Evolutionary conservation across 2,888 invertebrate species (phyloP).

Genomic region (Amaurobius ferox): DNA sequence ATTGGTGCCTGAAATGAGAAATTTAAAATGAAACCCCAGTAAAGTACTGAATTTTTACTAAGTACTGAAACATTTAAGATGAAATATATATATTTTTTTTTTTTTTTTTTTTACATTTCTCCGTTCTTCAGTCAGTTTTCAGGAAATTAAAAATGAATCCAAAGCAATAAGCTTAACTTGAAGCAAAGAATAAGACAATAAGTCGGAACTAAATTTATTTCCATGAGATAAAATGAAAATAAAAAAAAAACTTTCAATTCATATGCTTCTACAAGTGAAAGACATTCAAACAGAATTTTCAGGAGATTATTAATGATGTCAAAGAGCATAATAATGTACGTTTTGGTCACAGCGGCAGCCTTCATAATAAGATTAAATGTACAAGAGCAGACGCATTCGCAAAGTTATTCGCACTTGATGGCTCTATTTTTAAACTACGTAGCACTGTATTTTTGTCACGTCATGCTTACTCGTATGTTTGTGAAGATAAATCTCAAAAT

Average conservation of each 20-base stretch:
- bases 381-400: conserved; percentile 12
- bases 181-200: neutral
- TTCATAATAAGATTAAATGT: conserved; percentile 4
- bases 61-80: too few relatives aligned
- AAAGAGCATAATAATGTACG: conserved; percentile 5
- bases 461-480: conserved; percentile 7
- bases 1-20: too few relatives aligned
- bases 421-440: conserved; percentile 14
- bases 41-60: too few relatives aligned
- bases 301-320: conserved; percentile 11
- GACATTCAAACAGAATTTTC: conserved; percentile 7
- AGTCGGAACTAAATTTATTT: neutral
- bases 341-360: conserved; percentile 6
- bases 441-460: conserved; percentile 9
- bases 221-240: neutral
- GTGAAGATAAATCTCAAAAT: conserved; percentile 6
- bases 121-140: neutral
- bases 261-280: conserved; percentile 5
- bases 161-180: neutral
- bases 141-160: neutral
- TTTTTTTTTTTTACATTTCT: neutral
- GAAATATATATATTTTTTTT: too few relatives aligned
- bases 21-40: too few relatives aligned
- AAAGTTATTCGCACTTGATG: conserved; percentile 18
- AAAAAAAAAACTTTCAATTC: neutral